These are phyloP conservation scores for Argyrosomus japonicus DNA, from an alignment of 2,113 vertebrate species.

Conservation along the genomic window DNA sequence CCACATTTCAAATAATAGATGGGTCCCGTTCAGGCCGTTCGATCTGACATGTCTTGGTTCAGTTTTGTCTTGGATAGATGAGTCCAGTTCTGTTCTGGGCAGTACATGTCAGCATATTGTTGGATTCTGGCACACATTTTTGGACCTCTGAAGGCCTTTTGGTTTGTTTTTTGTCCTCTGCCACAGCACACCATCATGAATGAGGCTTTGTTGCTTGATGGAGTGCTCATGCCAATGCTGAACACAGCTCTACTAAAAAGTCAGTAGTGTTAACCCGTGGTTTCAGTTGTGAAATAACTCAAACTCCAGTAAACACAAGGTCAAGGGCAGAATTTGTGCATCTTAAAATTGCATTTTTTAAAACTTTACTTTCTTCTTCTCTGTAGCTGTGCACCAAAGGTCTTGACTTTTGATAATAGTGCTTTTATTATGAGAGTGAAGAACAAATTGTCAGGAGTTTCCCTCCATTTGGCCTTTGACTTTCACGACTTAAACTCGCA, in stretches of 20 bases:
- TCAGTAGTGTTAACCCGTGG: neutral
- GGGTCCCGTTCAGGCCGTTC: no score
- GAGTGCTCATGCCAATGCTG: neutral
- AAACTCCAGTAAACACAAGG: neutral
- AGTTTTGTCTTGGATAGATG: no score
- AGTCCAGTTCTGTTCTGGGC: no score
- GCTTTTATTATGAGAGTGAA: neutral
- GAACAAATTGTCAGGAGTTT: constrained; percentile 3
- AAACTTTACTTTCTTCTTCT: constrained; percentile 4
- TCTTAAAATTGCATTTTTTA: constrained; percentile 4
- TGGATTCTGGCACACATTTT: no score
- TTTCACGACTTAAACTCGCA: neutral
- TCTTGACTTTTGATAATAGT: neutral
- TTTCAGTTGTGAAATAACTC: neutral
- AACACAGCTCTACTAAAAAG: neutral
- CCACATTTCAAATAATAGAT: no score
- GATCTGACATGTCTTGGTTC: no score
- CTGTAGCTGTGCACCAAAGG: neutral
- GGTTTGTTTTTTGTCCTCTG: no score
- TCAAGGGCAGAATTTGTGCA: constrained; percentile 13
- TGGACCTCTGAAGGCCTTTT: no score
- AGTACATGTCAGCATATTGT: no score
- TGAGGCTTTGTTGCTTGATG: neutral
- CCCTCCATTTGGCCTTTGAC: constrained; percentile 12
- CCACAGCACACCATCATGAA: neutral